phyloP scores from a whole-genome alignment of 92 coral and sea anemone genomes.

The Epizoanthus illoricatus region DNA sequence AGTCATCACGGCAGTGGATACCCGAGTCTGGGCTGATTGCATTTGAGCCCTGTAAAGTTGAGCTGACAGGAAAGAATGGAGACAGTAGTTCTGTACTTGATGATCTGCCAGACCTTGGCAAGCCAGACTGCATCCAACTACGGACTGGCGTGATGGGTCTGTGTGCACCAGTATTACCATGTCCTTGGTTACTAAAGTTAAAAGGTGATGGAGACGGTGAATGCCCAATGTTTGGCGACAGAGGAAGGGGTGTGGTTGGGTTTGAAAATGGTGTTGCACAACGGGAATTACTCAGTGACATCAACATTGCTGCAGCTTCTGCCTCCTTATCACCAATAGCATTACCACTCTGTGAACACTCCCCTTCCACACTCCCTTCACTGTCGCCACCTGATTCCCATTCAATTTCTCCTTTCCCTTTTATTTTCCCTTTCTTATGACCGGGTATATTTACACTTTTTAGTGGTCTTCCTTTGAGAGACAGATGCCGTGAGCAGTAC shows the following conservation, averaged over 20 bases:
- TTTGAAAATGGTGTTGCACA: constrained; percentile 92
- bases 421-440: constrained; percentile 85
- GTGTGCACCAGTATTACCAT: constrained; percentile 59
- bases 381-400: constrained; percentile 99
- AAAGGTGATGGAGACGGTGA: constrained; percentile 82
- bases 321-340: constrained; percentile 65
- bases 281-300: constrained; percentile 89
- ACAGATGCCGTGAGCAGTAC: constrained; percentile 93
- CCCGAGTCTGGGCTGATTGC: constrained; percentile 99
- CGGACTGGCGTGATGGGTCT: constrained; percentile 62
- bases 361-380: constrained; percentile 97
- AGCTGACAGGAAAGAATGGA: constrained; percentile 61
- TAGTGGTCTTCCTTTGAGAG: constrained; percentile 87
- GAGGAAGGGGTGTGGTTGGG: constrained; percentile 85
- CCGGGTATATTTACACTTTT: constrained; percentile 84
- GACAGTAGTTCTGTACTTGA: constrained; percentile 80
- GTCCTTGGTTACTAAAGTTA: constrained; percentile 50
- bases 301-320: constrained; percentile 94
- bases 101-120: constrained; percentile 86
- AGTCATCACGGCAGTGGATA: constrained; percentile 86
- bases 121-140: constrained; percentile 60
- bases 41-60: constrained; percentile 51
- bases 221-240: constrained; percentile 71
- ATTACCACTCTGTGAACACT: constrained; percentile 51
- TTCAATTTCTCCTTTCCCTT: constrained; percentile 81